Base-by-base conservation (phyloP, 2,888 invertebrate genomes). In the Augiades crinisus region DNA sequence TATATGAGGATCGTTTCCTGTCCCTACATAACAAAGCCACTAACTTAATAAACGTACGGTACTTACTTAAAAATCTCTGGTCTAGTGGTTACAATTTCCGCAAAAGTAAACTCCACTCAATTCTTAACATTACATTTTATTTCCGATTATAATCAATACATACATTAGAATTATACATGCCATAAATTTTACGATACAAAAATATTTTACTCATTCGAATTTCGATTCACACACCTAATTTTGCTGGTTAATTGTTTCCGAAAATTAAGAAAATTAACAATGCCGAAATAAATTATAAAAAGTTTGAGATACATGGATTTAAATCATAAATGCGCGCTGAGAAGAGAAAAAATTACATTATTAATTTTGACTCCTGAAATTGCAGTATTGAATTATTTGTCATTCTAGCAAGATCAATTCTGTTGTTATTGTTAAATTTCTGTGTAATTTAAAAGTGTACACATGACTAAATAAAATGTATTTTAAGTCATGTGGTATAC, bases 181-280 rank as follows among this genome's bases (percentile, higher is more conserved):
- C 72, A 75, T 75, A 81, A 79, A 81, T 78, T 83, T 81, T 76
- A 78, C 71, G 70, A 78, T 88, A 88, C 75, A 88, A 88, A 88
- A 88, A 88, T 88, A 86, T 65, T 70, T 75, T 73, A 76, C 70
- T 67, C 65, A 69, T 69, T 68, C 72, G 67, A 68, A 44, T 47
- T 51, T 47, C 19, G 21, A 51, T 41, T 47, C 37, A 31, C 44
- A 44, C 44, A 38, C 44, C 44, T 37, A 44, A 50, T 12, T 34
- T 36, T 22, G 40, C 27, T 6, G 49, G 34, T 41, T 24, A 10
- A 5, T 22, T 27, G 13, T 34, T 50, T 43, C 34, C 49, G 49
- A 44, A 37, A 44, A 44, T 30, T 8, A 36, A 17, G 19, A 43
- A n/a, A 41, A 34, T 40, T 13, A n/a, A n/a, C 21, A 30, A 22